phyloP scores from a whole-genome alignment of 2,888 invertebrate species.

The Eupithecia vulgata region DNA sequence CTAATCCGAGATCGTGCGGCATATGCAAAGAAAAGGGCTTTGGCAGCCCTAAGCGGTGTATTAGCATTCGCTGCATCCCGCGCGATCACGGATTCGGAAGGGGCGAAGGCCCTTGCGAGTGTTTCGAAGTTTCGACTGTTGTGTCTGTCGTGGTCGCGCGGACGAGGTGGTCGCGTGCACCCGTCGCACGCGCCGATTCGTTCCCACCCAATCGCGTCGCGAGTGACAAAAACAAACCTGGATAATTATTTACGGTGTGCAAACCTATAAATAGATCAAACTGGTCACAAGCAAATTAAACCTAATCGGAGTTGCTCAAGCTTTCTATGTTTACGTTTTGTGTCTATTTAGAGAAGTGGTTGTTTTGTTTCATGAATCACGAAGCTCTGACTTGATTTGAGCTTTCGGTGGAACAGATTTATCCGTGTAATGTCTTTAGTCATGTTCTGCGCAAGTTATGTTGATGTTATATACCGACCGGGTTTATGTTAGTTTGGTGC shows the following conservation, averaged over 20 bases:
- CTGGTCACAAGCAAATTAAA: slow-evolving; percentile 32
- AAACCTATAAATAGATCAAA: slow-evolving; percentile 68
- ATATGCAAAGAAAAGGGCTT: slow-evolving; percentile 24
- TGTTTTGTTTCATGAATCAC: slow-evolving; percentile 79
- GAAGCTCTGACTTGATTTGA: slow-evolving; percentile 60
- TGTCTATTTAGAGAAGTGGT: slow-evolving; percentile 62
- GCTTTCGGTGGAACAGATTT: slow-evolving; percentile 55
- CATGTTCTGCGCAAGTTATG: slow-evolving; percentile 33
- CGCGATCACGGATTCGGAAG: slow-evolving; percentile 80
- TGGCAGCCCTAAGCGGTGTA: slow-evolving; percentile 61
- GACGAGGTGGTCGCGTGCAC: slow-evolving; percentile 77
- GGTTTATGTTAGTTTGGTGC: slow-evolving; percentile 31
- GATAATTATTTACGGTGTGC: slow-evolving; percentile 74
- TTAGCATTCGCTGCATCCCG: slow-evolving; percentile 80
- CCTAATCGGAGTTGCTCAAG: slow-evolving; percentile 65
- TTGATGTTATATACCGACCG: slow-evolving; percentile 27
- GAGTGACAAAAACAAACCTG: slow-evolving; percentile 66
- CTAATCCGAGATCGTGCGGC: slow-evolving; percentile 25
- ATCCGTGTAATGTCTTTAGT: slow-evolving; percentile 46
- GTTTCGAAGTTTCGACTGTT: slow-evolving; percentile 67
- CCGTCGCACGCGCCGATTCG: slow-evolving; percentile 59
- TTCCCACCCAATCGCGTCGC: slow-evolving; percentile 50
- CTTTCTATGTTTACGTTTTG: slow-evolving; percentile 71
- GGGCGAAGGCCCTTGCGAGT: slow-evolving; percentile 76
- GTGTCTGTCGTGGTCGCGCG: slow-evolving; percentile 78